A percentile compares a stretch with the other conserved stretches of the same genome.
phyloP scores from a whole-genome alignment of 2,888 invertebrate genomes.

The Nomada hirtipes region DNA sequence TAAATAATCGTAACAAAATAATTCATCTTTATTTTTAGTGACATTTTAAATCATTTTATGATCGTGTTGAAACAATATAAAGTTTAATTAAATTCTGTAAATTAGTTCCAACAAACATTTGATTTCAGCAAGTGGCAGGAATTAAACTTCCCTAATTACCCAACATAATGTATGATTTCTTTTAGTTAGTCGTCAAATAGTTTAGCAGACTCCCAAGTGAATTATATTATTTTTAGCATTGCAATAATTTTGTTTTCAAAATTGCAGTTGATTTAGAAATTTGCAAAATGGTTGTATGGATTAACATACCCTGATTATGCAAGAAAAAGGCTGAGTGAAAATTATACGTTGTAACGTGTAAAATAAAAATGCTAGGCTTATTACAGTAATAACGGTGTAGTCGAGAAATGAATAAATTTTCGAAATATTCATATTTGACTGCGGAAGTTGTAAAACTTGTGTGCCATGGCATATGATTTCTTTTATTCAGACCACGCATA shows the following conservation, averaged over 20 bases:
- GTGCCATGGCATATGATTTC: constrained; percentile 49
- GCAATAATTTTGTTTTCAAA: constrained; percentile 2
- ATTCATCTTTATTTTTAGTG: constrained; percentile 7
- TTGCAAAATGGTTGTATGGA: constrained; percentile 23
- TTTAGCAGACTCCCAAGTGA: neutral
- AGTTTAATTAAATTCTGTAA: constrained; percentile 2
- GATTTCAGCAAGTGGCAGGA: too few species aligned
- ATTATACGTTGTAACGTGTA: constrained; percentile 40
- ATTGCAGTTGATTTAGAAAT: constrained; percentile 11
- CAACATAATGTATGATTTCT: constrained; percentile 16
- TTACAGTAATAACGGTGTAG: constrained; percentile 31
- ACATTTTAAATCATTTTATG: constrained; percentile 2
- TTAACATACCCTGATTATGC: constrained; percentile 19
- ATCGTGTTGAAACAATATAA: constrained; percentile 7
- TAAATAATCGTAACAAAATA: constrained; percentile 10
- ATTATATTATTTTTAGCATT: constrained; percentile 18
- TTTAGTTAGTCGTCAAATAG: constrained; percentile 2
- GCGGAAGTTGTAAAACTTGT: constrained; percentile 29
- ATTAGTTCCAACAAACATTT: too few species aligned
- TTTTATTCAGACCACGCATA: constrained; percentile 41
- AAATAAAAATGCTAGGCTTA: constrained; percentile 43
- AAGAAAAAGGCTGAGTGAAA: constrained; percentile 44
- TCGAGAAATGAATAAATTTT: constrained; percentile 28
- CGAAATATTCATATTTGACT: constrained; percentile 25
- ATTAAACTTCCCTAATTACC: too few species aligned